These are phyloP conservation scores for Larimichthys polyactis DNA, from an alignment of 2,113 vertebrate genomes.

Conservation along the genomic window DNA sequence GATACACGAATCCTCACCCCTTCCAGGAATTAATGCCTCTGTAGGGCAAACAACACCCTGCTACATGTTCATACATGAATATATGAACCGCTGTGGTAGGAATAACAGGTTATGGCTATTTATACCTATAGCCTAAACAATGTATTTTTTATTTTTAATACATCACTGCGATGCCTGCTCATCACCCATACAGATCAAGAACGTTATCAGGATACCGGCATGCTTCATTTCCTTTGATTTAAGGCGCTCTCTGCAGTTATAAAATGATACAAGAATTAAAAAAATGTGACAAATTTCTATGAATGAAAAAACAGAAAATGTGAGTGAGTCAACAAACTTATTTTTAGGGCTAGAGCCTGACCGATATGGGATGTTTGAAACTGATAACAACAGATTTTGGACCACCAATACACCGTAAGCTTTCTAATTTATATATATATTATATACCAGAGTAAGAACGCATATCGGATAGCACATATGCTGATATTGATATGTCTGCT, in stretches of 20 bases:
- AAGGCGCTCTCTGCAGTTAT: not conserved
- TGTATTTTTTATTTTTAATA: not conserved
- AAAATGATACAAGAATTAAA: not conserved
- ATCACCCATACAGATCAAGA: not conserved
- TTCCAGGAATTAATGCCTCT: slow-evolving; percentile 13
- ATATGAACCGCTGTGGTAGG: not conserved
- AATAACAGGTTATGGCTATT: not conserved
- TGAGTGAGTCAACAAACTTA: not conserved
- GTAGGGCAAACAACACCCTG: not conserved
- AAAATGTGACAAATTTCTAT: not conserved
- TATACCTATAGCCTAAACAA: not conserved
- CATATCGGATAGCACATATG: too few relatives aligned
- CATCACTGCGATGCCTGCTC: not conserved
- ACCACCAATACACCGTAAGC: too few relatives aligned
- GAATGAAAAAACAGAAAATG: too few relatives aligned
- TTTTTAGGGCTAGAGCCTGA: too few relatives aligned
- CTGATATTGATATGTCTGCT: too few relatives aligned
- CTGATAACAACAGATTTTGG: too few relatives aligned
- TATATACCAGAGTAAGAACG: too few relatives aligned
- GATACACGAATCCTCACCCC: slow-evolving; percentile 50
- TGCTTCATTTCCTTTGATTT: not conserved
- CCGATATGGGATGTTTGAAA: too few relatives aligned
- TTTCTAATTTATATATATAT: too few relatives aligned
- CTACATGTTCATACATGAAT: not conserved
- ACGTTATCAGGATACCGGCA: not conserved